Base-by-base conservation (phyloP, 1,140 invertebrate species). In the Anastrepha ludens region DNA sequence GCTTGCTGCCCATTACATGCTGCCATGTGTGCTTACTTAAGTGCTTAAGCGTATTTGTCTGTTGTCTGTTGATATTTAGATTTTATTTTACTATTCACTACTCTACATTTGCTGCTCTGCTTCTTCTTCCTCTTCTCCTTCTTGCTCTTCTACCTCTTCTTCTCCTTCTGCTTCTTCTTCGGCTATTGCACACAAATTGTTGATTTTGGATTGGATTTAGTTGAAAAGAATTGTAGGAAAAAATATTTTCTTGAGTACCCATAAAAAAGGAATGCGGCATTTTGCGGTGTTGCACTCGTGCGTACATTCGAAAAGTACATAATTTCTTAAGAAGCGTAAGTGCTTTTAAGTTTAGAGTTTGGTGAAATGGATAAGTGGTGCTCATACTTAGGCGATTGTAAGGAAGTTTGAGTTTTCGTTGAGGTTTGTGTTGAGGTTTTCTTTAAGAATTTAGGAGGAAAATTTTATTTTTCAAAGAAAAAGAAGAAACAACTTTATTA, bases 1-100 rank as follows among this genome's bases (percentile, higher is more conserved):
- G 74, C 20, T 81, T 81, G 74, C 55, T 81, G 44, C 44, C 47
- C 47, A 81, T 81, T 58, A 81, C 74, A 20, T 20, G 47, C 74
- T 55, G 44, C 44, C n/a, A 81, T 81, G 47, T 81, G 74, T 81
- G 47, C 74, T 55, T 81, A 74, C 70, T 50, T 81, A 81, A 81
- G 74, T 81, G 74, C 74, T 81, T 81, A 81, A 81, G 20, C 47
- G 41, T 81, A 81, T 81, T 81, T 81, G n/a, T 81, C 67, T 44
- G 67, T 81, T 81, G 74, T 81, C 74, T 81, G 74, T 81, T 50
- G 44, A 55, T 81, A 47, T 81, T 81, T 81, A 81, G 74, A 81
- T 55, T 29, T 81, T 81, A 15, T 55, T 29, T 81, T 9, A 20
- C 47, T 41, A 29, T 81, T 29, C 70, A 17, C 60, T 62, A 9